These are phyloP conservation scores for Decapterus maruadsi DNA, from an alignment of 2,797 vertebrate species.

Conservation along the genomic window DNA sequence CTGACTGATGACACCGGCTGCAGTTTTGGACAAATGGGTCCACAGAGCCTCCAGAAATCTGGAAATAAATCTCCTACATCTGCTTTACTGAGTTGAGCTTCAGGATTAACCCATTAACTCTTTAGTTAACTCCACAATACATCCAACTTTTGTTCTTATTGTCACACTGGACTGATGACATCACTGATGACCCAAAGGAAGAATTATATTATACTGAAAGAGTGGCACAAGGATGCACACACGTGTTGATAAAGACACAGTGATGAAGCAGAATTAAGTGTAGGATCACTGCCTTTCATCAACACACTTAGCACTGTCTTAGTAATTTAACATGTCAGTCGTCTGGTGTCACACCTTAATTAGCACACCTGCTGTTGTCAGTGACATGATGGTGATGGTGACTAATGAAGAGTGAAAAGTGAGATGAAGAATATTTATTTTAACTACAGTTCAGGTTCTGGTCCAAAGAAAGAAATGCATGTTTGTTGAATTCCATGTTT, in stretches of 20 bases:
- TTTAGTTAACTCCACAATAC: not conserved
- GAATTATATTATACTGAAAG: not conserved
- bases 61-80: slow-evolving; percentile 6
- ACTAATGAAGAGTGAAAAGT: not conserved
- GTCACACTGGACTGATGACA: not conserved
- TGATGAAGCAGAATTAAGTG: not conserved
- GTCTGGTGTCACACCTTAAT: slow-evolving; percentile 17
- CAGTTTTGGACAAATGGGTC: slow-evolving; percentile 22
- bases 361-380: slow-evolving; percentile 23
- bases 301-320: not conserved
- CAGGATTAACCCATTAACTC: not conserved
- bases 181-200: not conserved
- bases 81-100: slow-evolving; percentile 30
- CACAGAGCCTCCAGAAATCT: slow-evolving; percentile 5
- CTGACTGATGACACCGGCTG: slow-evolving; percentile 49
- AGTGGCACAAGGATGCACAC: too few species aligned
- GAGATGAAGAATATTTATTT: not conserved
- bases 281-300: not conserved
- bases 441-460: not conserved
- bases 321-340: not conserved
- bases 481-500: too few species aligned
- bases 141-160: not conserved
- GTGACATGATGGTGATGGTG: not conserved
- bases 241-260: not conserved
- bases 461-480: too few species aligned